Evolutionary conservation across 1,140 invertebrate genomes (phyloP), one percentile per base, ranked within the genome.

Genomic region (Cyrtorhinus lividipennis): DNA sequence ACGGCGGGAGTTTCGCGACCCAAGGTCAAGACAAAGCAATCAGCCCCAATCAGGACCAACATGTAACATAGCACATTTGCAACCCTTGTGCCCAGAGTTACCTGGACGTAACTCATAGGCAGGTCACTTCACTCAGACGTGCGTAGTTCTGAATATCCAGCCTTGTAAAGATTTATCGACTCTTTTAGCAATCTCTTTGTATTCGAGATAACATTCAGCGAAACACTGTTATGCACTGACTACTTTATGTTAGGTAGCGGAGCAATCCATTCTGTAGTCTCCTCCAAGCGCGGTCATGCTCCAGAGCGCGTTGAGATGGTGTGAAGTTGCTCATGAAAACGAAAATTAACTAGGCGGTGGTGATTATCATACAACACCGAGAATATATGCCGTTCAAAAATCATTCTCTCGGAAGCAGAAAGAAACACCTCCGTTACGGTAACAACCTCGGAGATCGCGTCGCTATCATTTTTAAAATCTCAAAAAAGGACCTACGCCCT

Each of bases 1-100:
- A 53, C 10, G 48, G 48, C 10, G 48, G 20, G 48, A 20, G n/a
- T n/a, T n/a, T n/a, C n/a, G n/a, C n/a, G n/a, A n/a, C n/a, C n/a
- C 10, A 53, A 53, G 48, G 48, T 53, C 48, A 20, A 20, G 48
- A 53, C 48, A 53, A 53, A 53, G 48, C 48, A 53, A 53, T 53
- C 48, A 53, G 48, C 10, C 48, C 48, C 48, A 53, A 53, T 53
- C 48, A 10, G 48, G 20, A 53, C 48, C 48, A 22, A 53, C 48
- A 15, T 53, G 48, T 20, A 15, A 53, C 48, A 53, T 53, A 53
- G 48, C 48, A 53, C 48, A 53, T 53, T 53, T 53, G 20, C 48
- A 53, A 53, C 48, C 30, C 30, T 38, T 5, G 5, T 38, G 5
- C 15, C 15, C 30, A 38, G 15, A 38, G 30, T 8, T 15, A 38